Percentiles rank a stretch among this genome's conserved stretches.
phyloP scores from a whole-genome alignment of 2,113 vertebrate species.

The Chlorodrepanis virens region DNA sequence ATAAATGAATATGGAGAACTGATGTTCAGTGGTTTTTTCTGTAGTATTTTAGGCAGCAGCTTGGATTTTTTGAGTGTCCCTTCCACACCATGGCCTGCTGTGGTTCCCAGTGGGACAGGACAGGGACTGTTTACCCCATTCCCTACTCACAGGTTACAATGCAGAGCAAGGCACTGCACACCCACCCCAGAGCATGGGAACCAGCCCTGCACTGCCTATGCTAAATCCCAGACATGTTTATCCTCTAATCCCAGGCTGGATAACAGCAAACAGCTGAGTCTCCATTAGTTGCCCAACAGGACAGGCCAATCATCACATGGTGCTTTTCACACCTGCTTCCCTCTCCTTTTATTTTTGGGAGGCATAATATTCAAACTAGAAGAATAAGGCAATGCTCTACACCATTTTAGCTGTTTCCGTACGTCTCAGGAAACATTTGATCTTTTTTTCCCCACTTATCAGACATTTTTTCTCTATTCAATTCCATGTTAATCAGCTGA shows the following conservation, averaged over 20 bases:
- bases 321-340: not conserved
- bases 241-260: not conserved
- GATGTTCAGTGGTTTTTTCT: fast-evolving
- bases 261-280: not conserved
- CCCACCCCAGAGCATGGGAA: not conserved
- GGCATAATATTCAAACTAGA: not conserved
- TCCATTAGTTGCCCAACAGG: not conserved
- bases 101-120: not conserved
- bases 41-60: not conserved
- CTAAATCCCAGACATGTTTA: not conserved
- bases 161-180: not conserved
- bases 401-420: not conserved
- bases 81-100: not conserved
- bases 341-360: not conserved
- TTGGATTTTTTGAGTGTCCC: not conserved
- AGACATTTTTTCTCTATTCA: not conserved
- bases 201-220: not conserved
- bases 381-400: not conserved
- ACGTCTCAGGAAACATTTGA: not conserved
- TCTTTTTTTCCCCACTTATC: not conserved
- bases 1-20: not conserved
- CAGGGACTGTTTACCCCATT: not conserved
- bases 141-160: not conserved
- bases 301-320: not conserved
- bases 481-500: not conserved